Evolutionary conservation across 1,140 invertebrate species (phyloP).

Genomic region (Leptoteleia sp.): DNA sequence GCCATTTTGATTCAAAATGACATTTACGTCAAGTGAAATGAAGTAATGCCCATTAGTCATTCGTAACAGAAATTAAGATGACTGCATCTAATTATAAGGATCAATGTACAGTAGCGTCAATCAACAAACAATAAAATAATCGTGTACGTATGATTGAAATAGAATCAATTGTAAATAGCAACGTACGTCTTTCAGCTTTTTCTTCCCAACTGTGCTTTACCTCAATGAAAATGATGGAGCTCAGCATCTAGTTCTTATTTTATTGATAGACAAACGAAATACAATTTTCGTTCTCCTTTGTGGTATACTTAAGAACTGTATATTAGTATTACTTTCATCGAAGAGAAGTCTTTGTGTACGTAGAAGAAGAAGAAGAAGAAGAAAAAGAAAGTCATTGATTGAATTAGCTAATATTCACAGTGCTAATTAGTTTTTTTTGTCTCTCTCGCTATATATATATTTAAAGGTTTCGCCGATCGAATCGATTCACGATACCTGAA

Average conservation of each 20-base stretch:
- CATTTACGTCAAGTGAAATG: slow-evolving; percentile 14
- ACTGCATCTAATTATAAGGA: neutral
- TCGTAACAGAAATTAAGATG: neutral
- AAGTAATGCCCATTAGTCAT: slow-evolving; percentile 40
- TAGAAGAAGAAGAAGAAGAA: slow-evolving; percentile 47
- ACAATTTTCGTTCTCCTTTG: slow-evolving; percentile 23
- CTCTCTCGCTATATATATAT: too few relatives aligned
- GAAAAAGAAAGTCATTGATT: slow-evolving; percentile 16
- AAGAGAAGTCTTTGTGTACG: slow-evolving; percentile 56
- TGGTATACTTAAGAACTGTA: slow-evolving; percentile 33
- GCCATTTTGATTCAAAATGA: slow-evolving; percentile 61
- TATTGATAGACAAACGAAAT: slow-evolving; percentile 27
- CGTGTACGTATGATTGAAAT: slow-evolving; percentile 17
- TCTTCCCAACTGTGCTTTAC: slow-evolving; percentile 2
- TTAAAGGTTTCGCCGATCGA: slow-evolving; percentile 3
- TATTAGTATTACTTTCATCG: slow-evolving; percentile 64
- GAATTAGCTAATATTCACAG: slow-evolving; percentile 43
- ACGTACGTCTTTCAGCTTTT: slow-evolving; percentile 1
- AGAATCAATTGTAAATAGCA: slow-evolving; percentile 3
- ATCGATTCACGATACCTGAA: neutral
- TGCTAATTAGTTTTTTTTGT: slow-evolving; percentile 40
- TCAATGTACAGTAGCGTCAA: slow-evolving; percentile 3
- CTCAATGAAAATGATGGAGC: slow-evolving; percentile 2
- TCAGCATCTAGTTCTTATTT: slow-evolving; percentile 3
- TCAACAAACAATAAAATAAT: slow-evolving; percentile 4